A percentile compares a stretch with the other conserved stretches of the same genome.
Evolutionary conservation across 2,888 invertebrate genomes (phyloP).

Genomic region (Diarsia mendica): DNA sequence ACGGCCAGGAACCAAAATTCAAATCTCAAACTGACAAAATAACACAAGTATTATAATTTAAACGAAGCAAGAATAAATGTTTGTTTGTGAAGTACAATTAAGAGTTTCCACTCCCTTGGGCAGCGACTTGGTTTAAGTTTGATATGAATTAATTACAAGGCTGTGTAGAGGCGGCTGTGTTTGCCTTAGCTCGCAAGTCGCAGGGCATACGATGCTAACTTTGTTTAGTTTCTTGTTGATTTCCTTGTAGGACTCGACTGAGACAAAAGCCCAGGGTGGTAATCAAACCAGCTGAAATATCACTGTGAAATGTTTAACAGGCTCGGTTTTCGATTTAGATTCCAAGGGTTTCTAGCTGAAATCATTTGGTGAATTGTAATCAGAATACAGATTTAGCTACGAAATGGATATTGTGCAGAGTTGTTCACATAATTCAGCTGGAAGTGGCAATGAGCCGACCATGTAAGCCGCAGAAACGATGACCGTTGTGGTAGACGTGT

Average conservation of each 20-base stretch:
- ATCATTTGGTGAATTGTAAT: neutral
- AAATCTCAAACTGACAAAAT: conserved; percentile 19
- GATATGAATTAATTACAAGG: conserved; percentile 74
- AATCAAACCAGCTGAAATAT: conserved; percentile 17
- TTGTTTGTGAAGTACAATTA: conserved; percentile 74
- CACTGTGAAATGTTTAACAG: conserved; percentile 6
- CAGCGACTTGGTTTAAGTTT: conserved; percentile 60
- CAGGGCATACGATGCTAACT: conserved; percentile 55
- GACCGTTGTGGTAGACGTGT: too few relatives aligned
- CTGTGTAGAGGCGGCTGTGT: conserved; percentile 65
- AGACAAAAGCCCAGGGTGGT: conserved; percentile 2
- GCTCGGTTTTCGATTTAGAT: neutral
- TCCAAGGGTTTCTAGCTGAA: neutral
- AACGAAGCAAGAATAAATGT: conserved; percentile 66
- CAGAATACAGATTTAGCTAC: neutral
- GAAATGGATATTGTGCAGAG: too few relatives aligned
- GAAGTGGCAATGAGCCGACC: too few relatives aligned
- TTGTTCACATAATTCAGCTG: too few relatives aligned
- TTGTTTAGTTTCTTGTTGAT: conserved; percentile 37
- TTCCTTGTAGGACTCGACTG: conserved; percentile 32
- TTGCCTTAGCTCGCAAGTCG: conserved; percentile 63
- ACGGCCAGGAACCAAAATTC: neutral
- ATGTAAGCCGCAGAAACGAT: too few relatives aligned
- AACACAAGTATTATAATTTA: conserved; percentile 49
- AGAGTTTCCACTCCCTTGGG: conserved; percentile 66